phyloP scores from a whole-genome alignment of 2,888 invertebrate genomes.

The Catocala fraxini region DNA sequence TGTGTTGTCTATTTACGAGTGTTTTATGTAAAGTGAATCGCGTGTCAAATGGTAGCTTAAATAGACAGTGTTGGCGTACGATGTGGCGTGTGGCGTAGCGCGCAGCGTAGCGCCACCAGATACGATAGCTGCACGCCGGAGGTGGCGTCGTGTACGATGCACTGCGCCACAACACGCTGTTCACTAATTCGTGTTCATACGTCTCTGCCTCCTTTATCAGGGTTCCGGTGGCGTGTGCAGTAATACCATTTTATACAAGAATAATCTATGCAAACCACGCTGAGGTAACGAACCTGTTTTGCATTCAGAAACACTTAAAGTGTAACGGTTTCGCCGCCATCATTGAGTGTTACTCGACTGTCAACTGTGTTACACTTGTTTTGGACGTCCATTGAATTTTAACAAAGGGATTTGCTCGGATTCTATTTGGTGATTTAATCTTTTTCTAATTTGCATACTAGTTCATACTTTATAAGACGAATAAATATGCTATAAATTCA shows the following conservation, averaged over 20 bases:
- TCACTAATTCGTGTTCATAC: conserved; percentile 62
- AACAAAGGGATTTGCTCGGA: conserved; percentile 35
- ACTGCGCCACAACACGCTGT: conserved; percentile 35
- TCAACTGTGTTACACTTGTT: conserved; percentile 24
- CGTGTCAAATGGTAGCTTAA: conserved; percentile 54
- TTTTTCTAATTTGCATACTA: conserved; percentile 40
- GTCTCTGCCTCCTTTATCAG: conserved; percentile 65
- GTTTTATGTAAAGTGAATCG: conserved; percentile 66
- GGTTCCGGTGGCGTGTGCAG: conserved; percentile 68
- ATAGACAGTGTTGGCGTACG: conserved; percentile 22
- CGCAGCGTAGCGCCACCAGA: conserved; percentile 20
- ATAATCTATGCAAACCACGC: conserved; percentile 61
- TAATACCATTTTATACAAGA: conserved; percentile 49
- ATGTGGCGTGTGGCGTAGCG: conserved; percentile 15
- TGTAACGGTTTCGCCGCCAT: conserved; percentile 5
- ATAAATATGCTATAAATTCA: conserved; percentile 25
- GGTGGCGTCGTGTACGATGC: conserved; percentile 40
- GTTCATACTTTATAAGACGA: conserved; percentile 18
- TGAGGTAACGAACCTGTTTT: conserved; percentile 61
- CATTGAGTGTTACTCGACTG: conserved; percentile 25
- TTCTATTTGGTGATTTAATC: conserved; percentile 26
- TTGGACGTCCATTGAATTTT: conserved; percentile 40
- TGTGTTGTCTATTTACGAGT: conserved; percentile 59
- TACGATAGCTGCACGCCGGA: conserved; percentile 22
- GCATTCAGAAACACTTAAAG: conserved; percentile 49